A percentile compares a stretch with the other conserved stretches of the same genome.
These are phyloP conservation scores for Drosophila anomalata DNA, from an alignment of 2,888 invertebrate genomes.

Conservation along the genomic window DNA sequence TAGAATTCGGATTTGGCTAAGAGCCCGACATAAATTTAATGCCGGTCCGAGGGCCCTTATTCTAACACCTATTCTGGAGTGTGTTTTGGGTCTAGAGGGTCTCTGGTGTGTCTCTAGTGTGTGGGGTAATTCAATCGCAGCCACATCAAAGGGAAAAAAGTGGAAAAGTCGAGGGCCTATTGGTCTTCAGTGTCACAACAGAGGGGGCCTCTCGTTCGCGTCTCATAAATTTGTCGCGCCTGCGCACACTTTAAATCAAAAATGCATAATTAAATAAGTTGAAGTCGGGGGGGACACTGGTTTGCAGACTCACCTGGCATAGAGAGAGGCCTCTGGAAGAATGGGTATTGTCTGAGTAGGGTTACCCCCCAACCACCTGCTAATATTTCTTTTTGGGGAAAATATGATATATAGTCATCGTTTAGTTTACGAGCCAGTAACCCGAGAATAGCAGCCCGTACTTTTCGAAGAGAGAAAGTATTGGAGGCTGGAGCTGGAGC, in stretches of 20 bases:
- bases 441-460: slow-evolving; percentile 51
- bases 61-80: slow-evolving; percentile 32
- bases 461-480: slow-evolving; percentile 56
- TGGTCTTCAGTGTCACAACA: slow-evolving; percentile 63
- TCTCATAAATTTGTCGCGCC: slow-evolving; percentile 76
- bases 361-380: no score
- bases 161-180: slow-evolving; percentile 7
- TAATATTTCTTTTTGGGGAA: background rate
- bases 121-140: slow-evolving; percentile 65
- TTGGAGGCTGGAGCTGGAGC: background rate
- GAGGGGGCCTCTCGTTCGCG: slow-evolving; percentile 38
- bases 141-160: slow-evolving; percentile 24
- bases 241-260: slow-evolving; percentile 74
- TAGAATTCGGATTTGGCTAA: slow-evolving; percentile 82
- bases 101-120: slow-evolving; percentile 21
- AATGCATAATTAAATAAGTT: slow-evolving; percentile 31
- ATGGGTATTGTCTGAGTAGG: no score
- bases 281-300: background rate
- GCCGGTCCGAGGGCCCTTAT: background rate
- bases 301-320: background rate
- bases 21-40: slow-evolving; percentile 81
- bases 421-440: slow-evolving; percentile 67
- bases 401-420: slow-evolving; percentile 61
- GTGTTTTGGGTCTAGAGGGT: background rate
- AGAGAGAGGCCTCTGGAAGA: background rate